A percentile compares a stretch with the other conserved stretches of the same genome.
Evolutionary conservation across 2,888 invertebrate genomes (phyloP).

Genomic region (Exocentrus adspersus): DNA sequence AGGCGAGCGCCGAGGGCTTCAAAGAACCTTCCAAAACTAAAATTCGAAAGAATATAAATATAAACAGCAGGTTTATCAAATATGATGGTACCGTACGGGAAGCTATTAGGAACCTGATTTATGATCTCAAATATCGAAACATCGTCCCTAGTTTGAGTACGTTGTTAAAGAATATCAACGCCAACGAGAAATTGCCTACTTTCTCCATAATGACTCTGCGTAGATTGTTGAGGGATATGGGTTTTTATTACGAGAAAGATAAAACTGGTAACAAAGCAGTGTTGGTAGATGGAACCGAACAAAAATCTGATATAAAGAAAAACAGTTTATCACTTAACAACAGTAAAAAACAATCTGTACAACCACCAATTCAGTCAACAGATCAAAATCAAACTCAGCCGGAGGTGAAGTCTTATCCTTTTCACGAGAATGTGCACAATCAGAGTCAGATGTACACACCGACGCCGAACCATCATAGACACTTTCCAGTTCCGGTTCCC

Average conservation of each 20-base stretch:
- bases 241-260: slow-evolving; percentile 59
- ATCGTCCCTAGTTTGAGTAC: slow-evolving; percentile 59
- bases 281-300: slow-evolving; percentile 53
- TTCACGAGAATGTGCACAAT: slow-evolving; percentile 28
- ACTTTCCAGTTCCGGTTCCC: slow-evolving; percentile 45
- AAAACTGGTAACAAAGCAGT: slow-evolving; percentile 58
- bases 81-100: slow-evolving; percentile 59
- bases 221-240: slow-evolving; percentile 61
- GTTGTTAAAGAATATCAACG: slow-evolving; percentile 58
- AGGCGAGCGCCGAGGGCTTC: slow-evolving; percentile 60
- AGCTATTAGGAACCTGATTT: slow-evolving; percentile 58
- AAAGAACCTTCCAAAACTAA: slow-evolving; percentile 60
- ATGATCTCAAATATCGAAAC: slow-evolving; percentile 58
- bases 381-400: slow-evolving; percentile 9
- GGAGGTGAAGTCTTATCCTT: slow-evolving; percentile 18
- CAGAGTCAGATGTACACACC: slow-evolving; percentile 37
- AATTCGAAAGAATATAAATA: slow-evolving; percentile 59
- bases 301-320: slow-evolving; percentile 8
- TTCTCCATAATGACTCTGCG: slow-evolving; percentile 62
- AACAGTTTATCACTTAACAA: slow-evolving; percentile 26
- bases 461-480: slow-evolving; percentile 34
- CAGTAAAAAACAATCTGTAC: slow-evolving; percentile 25
- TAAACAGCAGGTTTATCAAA: slow-evolving; percentile 61
- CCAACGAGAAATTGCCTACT: slow-evolving; percentile 54
- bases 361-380: too few species aligned